phyloP scores from a whole-genome alignment of 2,113 vertebrate species.

The Atherinomorus stipes region DNA sequence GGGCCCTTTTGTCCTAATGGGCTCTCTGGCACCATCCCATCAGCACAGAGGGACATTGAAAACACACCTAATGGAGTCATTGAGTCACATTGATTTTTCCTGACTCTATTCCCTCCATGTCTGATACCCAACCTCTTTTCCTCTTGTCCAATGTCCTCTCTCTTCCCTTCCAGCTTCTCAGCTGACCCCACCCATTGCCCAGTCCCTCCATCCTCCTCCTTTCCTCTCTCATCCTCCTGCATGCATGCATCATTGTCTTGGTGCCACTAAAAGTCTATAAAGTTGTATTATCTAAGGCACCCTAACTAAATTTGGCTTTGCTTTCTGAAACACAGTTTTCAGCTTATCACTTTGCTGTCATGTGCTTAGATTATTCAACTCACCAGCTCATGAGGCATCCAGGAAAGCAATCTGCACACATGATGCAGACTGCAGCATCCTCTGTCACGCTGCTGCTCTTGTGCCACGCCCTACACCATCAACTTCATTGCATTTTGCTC shows the following conservation, averaged over 20 bases:
- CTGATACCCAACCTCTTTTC: slow-evolving; percentile 49
- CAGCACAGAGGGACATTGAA: slow-evolving; percentile 62
- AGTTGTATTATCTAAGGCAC: background rate
- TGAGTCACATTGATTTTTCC: slow-evolving; percentile 82
- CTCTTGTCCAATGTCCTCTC: slow-evolving; percentile 54
- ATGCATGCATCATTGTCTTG: background rate
- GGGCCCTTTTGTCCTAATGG: slow-evolving; percentile 73
- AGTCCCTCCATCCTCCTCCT: slow-evolving; percentile 40
- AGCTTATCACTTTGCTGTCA: slow-evolving; percentile 1
- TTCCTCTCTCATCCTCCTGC: background rate
- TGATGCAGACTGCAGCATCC: slow-evolving; percentile 28
- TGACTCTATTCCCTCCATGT: slow-evolving; percentile 51
- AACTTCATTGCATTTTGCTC: background rate
- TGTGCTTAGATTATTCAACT: background rate
- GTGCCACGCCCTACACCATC: slow-evolving; percentile 75
- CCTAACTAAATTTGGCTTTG: background rate
- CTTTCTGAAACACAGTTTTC: background rate
- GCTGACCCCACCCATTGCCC: slow-evolving; percentile 63
- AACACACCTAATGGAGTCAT: slow-evolving; percentile 78
- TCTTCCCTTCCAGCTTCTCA: slow-evolving; percentile 15
- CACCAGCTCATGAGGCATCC: background rate
- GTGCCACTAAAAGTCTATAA: background rate
- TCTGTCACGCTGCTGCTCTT: slow-evolving; percentile 20
- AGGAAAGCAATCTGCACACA: background rate
- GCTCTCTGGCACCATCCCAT: slow-evolving; percentile 74